Conservation (phyloP, 2,888 invertebrate species). For the Embidobia sp. region DNA sequence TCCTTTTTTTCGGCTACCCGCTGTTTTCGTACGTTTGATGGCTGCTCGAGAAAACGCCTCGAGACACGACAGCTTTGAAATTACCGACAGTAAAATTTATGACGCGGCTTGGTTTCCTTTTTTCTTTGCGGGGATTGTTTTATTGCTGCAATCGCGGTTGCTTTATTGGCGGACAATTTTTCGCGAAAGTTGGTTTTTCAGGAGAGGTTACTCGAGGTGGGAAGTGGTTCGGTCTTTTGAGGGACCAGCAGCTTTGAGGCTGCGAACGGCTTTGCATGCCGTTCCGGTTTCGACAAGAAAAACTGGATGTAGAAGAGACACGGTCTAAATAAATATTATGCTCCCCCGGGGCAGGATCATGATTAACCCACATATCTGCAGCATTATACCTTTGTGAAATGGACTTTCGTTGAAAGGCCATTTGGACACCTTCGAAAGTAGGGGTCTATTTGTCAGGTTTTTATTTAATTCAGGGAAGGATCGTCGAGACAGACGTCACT, state of each 20-base stretch:
- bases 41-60: too few relatives aligned
- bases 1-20: too few relatives aligned
- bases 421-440: conserved; percentile 39
- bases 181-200: too few relatives aligned
- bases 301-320: conserved; percentile 44
- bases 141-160: conserved; percentile 7
- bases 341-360: conserved; percentile 41
- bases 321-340: conserved; percentile 46
- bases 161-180: conserved; percentile 24
- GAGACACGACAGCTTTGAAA: too few relatives aligned
- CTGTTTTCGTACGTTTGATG: too few relatives aligned
- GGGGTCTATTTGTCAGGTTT: conserved; percentile 40
- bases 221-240: conserved; percentile 12
- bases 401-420: conserved; percentile 33
- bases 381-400: conserved; percentile 43
- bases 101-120: background rate
- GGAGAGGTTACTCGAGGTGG: too few relatives aligned
- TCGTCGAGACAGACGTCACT: conserved; percentile 30
- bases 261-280: conserved; percentile 43
- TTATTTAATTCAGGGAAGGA: conserved; percentile 40
- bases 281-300: conserved; percentile 55
- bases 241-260: too few relatives aligned
- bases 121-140: conserved; percentile 23
- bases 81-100: conserved; percentile 35
- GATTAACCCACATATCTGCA: conserved; percentile 53